These are phyloP conservation scores for Yponomeuta plumbellus DNA, from an alignment of 2,888 invertebrate species.

Conservation along the genomic window DNA sequence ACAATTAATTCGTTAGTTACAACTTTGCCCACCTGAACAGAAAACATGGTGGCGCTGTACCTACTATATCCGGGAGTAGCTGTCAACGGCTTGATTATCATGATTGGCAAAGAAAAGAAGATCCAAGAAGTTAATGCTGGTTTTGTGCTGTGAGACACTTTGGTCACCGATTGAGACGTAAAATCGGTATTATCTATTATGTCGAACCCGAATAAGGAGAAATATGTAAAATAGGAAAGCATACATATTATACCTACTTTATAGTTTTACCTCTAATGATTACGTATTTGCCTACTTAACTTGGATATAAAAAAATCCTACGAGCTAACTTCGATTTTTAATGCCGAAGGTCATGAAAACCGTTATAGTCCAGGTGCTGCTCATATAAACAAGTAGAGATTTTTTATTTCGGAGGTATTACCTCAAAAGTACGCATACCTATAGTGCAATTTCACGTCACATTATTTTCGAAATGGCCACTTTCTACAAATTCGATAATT, in stretches of 20 bases:
- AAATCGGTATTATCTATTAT: background rate
- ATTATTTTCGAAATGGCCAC: too few relatives aligned
- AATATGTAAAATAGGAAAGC: background rate
- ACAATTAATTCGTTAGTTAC: too few relatives aligned
- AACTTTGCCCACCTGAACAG: too few relatives aligned
- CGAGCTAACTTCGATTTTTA: conserved; percentile 26
- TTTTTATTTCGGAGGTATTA: background rate
- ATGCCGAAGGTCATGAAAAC: conserved; percentile 26
- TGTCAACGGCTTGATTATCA: too few relatives aligned
- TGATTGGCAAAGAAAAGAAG: too few relatives aligned
- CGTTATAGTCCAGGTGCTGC: conserved; percentile 24
- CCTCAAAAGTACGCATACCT: too few relatives aligned
- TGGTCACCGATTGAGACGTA: background rate
- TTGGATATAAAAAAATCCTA: background rate
- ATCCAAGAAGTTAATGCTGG: too few relatives aligned
- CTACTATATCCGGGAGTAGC: too few relatives aligned
- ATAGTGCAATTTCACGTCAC: too few relatives aligned
- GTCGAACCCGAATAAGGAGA: background rate
- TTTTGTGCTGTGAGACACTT: too few relatives aligned
- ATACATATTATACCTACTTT: background rate
- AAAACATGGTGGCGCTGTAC: too few relatives aligned
- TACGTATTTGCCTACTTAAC: conserved; percentile 1
- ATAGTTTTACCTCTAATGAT: background rate
- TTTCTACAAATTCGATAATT: too few relatives aligned
- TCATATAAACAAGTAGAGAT: background rate